Evolutionary conservation across 2,113 vertebrate genomes (phyloP).

Genomic region (Neodontobutis hainanensis): DNA sequence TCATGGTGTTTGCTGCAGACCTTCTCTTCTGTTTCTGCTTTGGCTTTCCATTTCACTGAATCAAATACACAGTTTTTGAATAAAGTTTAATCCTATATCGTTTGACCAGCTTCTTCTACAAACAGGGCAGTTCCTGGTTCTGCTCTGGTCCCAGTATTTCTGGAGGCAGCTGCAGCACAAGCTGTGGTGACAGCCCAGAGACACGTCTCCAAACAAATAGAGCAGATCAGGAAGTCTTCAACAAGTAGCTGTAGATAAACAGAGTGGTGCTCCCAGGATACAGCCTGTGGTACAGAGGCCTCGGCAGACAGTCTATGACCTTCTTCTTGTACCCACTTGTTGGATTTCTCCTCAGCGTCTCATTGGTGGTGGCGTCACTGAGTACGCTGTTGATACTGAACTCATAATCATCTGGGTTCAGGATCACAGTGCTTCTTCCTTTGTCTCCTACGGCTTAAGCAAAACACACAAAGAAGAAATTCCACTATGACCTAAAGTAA

Average conservation of each 20-base stretch:
- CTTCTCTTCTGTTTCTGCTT: neutral
- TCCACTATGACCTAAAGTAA: too few relatives aligned
- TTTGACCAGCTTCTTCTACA: slow-evolving; percentile 20
- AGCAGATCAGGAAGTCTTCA: slow-evolving; percentile 26
- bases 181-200: slow-evolving; percentile 26
- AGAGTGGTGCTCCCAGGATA: too few relatives aligned
- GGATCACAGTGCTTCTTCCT: too few relatives aligned
- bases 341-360: too few relatives aligned
- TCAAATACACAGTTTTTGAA: slow-evolving; percentile 7
- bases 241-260: neutral
- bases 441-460: too few relatives aligned
- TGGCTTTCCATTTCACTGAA: neutral
- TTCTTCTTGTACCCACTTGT: too few relatives aligned
- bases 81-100: accelerated
- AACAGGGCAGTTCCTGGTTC: slow-evolving; percentile 13
- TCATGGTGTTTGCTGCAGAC: slow-evolving; percentile 22
- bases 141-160: neutral
- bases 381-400: too few relatives aligned
- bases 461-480: too few relatives aligned
- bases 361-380: too few relatives aligned
- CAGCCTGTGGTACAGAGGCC: too few relatives aligned
- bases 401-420: too few relatives aligned
- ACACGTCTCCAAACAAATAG: slow-evolving; percentile 40
- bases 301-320: too few relatives aligned
- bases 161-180: slow-evolving; percentile 26